phyloP scores from a whole-genome alignment of 2,888 invertebrate genomes.

The Orthosia incerta region DNA sequence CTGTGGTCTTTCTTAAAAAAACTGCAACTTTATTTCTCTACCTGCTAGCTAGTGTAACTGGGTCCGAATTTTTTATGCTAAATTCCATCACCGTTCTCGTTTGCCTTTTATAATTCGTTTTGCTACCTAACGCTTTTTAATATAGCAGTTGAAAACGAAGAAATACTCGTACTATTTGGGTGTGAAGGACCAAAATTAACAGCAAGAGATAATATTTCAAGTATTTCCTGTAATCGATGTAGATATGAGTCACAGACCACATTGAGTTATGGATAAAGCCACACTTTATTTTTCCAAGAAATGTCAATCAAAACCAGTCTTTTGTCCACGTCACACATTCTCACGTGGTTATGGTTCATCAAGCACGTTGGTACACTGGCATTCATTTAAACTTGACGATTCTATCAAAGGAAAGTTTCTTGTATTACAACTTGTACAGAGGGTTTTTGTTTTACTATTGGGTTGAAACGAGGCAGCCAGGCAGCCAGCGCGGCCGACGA shows the following conservation, averaged over 20 bases:
- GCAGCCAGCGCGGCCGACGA: constrained; percentile 50
- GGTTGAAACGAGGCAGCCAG: constrained; percentile 67
- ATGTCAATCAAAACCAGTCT: constrained; percentile 28
- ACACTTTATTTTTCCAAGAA: constrained; percentile 13
- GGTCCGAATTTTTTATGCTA: constrained; percentile 42
- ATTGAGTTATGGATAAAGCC: background rate
- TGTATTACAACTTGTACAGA: constrained; percentile 58
- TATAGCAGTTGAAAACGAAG: constrained; percentile 45
- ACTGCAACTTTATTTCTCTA: constrained; percentile 30
- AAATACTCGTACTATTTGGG: background rate
- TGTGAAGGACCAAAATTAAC: background rate
- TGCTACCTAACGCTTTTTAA: constrained; percentile 68
- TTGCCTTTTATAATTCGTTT: constrained; percentile 69
- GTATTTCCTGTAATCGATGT: background rate
- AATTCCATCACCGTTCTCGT: constrained; percentile 37
- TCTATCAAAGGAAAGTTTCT: constrained; percentile 50
- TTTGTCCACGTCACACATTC: constrained; percentile 45
- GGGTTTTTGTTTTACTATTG: constrained; percentile 71
- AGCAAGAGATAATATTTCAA: background rate
- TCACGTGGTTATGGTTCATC: constrained; percentile 42
- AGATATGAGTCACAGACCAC: background rate
- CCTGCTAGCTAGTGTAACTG: constrained; percentile 31
- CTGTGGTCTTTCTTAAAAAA: constrained; percentile 1
- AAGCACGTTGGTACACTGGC: constrained; percentile 26
- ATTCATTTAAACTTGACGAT: constrained; percentile 63